Percentiles rank a stretch among this genome's conserved stretches.
phyloP scores from a whole-genome alignment of 1,140 invertebrate genomes.

The Solen grandis region DNA sequence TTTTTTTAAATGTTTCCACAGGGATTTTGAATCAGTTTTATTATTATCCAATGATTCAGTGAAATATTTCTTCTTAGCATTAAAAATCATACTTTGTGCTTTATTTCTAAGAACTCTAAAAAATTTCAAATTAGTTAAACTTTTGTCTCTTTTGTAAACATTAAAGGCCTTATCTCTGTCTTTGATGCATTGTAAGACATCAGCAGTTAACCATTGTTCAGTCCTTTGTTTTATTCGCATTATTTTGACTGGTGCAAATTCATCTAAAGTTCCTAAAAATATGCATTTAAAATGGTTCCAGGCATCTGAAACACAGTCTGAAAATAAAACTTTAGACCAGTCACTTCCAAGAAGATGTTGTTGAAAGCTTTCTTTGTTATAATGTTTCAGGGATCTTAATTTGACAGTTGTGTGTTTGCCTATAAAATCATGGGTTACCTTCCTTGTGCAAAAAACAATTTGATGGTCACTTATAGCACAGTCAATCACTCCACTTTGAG shows the following conservation, averaged over 20 bases:
- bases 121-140: neutral
- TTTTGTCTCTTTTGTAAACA: slow-evolving; percentile 7
- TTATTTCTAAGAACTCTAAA: slow-evolving; percentile 29
- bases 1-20: slow-evolving; percentile 27
- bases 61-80: slow-evolving; percentile 14
- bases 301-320: slow-evolving; percentile 15
- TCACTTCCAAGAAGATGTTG: neutral
- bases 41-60: slow-evolving; percentile 1
- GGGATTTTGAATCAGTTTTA: slow-evolving; percentile 40
- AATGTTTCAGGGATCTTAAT: neutral
- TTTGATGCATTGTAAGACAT: slow-evolving; percentile 6
- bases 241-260: slow-evolving; percentile 33
- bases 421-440: neutral
- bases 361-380: slow-evolving; percentile 11
- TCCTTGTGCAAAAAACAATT: neutral
- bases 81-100: neutral
- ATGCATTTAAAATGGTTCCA: slow-evolving; percentile 18
- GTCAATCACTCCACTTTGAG: neutral
- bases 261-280: slow-evolving; percentile 13
- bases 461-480: neutral
- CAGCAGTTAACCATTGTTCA: slow-evolving; percentile 22
- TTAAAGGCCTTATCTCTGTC: slow-evolving; percentile 25
- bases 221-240: slow-evolving; percentile 32
- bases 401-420: neutral
- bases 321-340: neutral